phyloP scores from a whole-genome alignment of 2,888 invertebrate genomes.

The Stenurella melanura region DNA sequence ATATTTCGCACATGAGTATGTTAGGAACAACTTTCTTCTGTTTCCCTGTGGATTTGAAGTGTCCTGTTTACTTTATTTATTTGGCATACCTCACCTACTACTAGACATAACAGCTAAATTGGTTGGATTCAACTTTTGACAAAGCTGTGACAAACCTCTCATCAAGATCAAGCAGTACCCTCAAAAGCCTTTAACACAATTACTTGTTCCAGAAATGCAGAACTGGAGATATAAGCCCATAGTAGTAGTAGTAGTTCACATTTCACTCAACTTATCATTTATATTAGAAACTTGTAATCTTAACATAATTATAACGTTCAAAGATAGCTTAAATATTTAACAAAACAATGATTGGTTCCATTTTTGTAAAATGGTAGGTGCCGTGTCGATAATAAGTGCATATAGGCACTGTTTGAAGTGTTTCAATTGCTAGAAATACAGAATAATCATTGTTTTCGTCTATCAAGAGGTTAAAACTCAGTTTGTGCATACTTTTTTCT shows the following conservation, averaged over 20 bases:
- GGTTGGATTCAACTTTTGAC: neutral
- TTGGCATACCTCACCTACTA: neutral
- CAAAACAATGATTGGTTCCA: neutral
- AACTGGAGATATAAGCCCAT: neutral
- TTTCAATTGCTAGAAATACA: neutral
- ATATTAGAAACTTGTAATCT: neutral
- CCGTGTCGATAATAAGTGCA: slow-evolving; percentile 51
- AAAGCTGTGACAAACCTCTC: neutral
- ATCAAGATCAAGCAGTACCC: neutral
- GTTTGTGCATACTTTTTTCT: neutral
- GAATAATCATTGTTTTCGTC: neutral
- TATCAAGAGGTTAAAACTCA: neutral
- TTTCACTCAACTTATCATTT: neutral
- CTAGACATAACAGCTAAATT: neutral
- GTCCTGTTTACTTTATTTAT: too few species aligned
- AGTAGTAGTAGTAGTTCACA: neutral
- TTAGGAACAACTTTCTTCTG: too few species aligned
- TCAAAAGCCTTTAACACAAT: neutral
- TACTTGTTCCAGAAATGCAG: neutral
- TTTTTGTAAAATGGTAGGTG: slow-evolving; percentile 7
- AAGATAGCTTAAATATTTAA: neutral
- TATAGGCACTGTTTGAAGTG: slow-evolving; percentile 48
- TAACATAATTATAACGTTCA: neutral
- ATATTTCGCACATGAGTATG: too few species aligned
- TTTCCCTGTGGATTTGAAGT: too few species aligned